These are phyloP conservation scores for Scopus umbretta DNA, from an alignment of 2,113 vertebrate genomes.

Conservation along the genomic window DNA sequence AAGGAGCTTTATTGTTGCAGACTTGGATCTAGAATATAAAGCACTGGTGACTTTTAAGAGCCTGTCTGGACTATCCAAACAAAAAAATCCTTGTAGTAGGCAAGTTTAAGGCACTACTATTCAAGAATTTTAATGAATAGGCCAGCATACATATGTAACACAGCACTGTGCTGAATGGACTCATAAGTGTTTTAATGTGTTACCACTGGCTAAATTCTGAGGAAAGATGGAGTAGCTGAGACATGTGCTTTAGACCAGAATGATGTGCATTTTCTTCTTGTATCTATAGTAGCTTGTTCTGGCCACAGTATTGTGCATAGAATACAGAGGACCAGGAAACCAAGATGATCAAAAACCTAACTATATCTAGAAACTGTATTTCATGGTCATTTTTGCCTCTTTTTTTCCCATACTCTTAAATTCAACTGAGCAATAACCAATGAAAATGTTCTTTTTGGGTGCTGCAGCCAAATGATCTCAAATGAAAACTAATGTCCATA, in stretches of 20 bases:
- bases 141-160: background rate
- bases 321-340: background rate
- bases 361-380: background rate
- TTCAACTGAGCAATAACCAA: background rate
- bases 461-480: background rate
- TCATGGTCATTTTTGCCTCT: background rate
- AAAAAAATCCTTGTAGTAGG: constrained; percentile 35
- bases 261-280: background rate
- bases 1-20: background rate
- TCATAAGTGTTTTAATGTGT: background rate
- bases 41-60: background rate
- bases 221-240: background rate
- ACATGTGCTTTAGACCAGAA: constrained; percentile 23
- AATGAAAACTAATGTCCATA: background rate
- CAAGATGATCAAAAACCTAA: background rate
- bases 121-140: constrained; percentile 8
- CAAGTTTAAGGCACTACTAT: background rate
- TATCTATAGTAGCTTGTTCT: background rate
- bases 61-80: constrained; percentile 12
- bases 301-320: background rate
- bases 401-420: background rate
- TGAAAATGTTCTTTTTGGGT: background rate
- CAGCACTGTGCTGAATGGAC: background rate
- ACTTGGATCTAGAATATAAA: background rate
- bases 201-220: background rate